A percentile compares a stretch with the other conserved stretches of the same genome.
Evolutionary conservation across 2,797 vertebrate genomes (phyloP).

Genomic region (Enteromius fasciolatus): DNA sequence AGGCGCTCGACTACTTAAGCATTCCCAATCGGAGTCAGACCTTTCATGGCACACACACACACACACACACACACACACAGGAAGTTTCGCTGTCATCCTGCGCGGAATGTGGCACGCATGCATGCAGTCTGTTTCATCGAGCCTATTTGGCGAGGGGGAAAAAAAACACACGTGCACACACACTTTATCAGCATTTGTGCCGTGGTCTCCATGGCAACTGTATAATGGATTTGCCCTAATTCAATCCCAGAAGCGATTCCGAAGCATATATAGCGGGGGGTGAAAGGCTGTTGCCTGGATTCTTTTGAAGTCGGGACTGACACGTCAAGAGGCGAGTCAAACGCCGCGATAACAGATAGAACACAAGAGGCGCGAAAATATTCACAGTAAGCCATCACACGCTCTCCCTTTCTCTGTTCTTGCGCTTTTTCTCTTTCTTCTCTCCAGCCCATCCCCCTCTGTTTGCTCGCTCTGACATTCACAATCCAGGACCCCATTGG

Average conservation of each 20-base stretch:
- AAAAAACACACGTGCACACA: slow-evolving; percentile 53
- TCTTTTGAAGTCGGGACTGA: slow-evolving; percentile 82
- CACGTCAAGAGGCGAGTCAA: slow-evolving; percentile 80
- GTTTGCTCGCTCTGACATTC: slow-evolving; percentile 60
- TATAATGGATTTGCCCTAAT: slow-evolving; percentile 84
- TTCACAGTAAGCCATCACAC: slow-evolving; percentile 70
- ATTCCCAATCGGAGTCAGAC: slow-evolving; percentile 49
- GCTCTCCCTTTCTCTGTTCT: slow-evolving; percentile 74
- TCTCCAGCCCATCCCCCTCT: slow-evolving; percentile 26
- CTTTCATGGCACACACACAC: slow-evolving; percentile 43
- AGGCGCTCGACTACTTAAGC: slow-evolving; percentile 46
- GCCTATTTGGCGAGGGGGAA: slow-evolving; percentile 46
- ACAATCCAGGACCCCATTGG: slow-evolving; percentile 62
- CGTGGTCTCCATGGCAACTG: slow-evolving; percentile 83
- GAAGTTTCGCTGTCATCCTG: slow-evolving; percentile 49
- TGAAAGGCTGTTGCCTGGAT: slow-evolving; percentile 51
- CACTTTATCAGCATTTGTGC: slow-evolving; percentile 76
- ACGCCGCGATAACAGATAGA: slow-evolving; percentile 71
- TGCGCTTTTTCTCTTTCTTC: slow-evolving; percentile 58
- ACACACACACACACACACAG: slow-evolving; percentile 7
- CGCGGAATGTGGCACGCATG: slow-evolving; percentile 46
- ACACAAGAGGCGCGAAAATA: slow-evolving; percentile 62
- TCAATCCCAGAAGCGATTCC: slow-evolving; percentile 78
- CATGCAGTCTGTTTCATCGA: slow-evolving; percentile 56
- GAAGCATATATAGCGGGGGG: slow-evolving; percentile 2